phyloP scores from a whole-genome alignment of 1,140 invertebrate species.

The Eciton burchellii region DNA sequence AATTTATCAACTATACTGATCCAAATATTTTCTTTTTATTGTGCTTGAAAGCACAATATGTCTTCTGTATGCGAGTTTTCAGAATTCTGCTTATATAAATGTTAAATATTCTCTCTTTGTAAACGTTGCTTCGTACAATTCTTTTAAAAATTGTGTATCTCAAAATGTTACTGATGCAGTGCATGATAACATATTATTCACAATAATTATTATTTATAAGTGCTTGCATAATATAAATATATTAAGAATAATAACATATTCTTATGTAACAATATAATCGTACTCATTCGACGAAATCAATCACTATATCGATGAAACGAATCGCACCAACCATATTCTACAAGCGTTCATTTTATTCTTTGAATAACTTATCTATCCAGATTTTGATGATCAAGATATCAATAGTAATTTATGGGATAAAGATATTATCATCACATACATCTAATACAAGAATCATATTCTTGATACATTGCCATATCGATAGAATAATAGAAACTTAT shows the following conservation, averaged over 20 bases:
- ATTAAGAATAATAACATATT: background rate
- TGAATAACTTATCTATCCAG: constrained; percentile 23
- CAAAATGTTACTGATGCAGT: constrained; percentile 18
- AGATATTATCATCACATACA: background rate
- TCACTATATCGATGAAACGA: background rate
- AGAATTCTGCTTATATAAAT: background rate
- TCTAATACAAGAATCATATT: constrained; percentile 19
- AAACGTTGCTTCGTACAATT: constrained; percentile 37
- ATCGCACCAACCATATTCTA: constrained; percentile 25
- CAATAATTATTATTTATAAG: background rate
- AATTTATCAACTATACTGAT: background rate
- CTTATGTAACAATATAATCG: constrained; percentile 17
- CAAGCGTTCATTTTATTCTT: constrained; percentile 16
- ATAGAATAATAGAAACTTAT: constrained; percentile 1
- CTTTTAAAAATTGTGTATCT: constrained; percentile 27
- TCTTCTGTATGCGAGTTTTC: background rate
- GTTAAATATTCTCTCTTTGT: constrained; percentile 7
- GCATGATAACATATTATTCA: constrained; percentile 22
- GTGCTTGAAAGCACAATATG: background rate
- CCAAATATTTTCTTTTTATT: background rate
- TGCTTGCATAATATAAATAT: constrained; percentile 16
- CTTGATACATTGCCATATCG: constrained; percentile 13
- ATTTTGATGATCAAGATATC: constrained; percentile 6
- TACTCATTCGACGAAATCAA: constrained; percentile 6
- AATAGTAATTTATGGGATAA: background rate